Evolutionary conservation across 2,888 invertebrate species (phyloP).

Genomic region (Pristionchus maxplancki): DNA sequence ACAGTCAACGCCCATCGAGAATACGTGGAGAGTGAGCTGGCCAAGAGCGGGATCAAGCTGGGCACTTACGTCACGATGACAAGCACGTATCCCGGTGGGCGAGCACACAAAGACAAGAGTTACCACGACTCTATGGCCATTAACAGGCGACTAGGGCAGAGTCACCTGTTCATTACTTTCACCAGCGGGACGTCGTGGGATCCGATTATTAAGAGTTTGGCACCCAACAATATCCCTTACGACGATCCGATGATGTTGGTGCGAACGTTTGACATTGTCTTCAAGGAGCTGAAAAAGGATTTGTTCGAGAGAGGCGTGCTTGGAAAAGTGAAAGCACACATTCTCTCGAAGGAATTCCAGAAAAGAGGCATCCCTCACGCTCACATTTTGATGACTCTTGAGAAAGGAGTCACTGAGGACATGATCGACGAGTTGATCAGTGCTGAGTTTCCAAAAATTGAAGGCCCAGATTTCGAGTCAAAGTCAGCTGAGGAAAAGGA

Average conservation of each 20-base stretch:
- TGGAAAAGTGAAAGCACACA: neutral
- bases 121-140: neutral
- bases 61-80: neutral
- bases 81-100: neutral
- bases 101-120: neutral
- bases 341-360: neutral
- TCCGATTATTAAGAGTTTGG: neutral
- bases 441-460: neutral
- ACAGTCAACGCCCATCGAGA: neutral
- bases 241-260: neutral
- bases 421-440: neutral
- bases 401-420: neutral
- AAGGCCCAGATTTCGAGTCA: neutral
- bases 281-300: neutral
- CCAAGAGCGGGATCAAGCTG: neutral
- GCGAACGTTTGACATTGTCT: neutral
- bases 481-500: neutral
- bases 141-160: neutral
- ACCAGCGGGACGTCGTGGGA: neutral
- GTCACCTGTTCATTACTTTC: neutral
- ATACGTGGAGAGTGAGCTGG: neutral
- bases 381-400: neutral
- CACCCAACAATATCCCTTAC: neutral
- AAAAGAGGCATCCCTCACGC: neutral
- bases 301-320: neutral